phyloP scores from a whole-genome alignment of 2,888 invertebrate genomes.

The Andricus quercusramuli region DNA sequence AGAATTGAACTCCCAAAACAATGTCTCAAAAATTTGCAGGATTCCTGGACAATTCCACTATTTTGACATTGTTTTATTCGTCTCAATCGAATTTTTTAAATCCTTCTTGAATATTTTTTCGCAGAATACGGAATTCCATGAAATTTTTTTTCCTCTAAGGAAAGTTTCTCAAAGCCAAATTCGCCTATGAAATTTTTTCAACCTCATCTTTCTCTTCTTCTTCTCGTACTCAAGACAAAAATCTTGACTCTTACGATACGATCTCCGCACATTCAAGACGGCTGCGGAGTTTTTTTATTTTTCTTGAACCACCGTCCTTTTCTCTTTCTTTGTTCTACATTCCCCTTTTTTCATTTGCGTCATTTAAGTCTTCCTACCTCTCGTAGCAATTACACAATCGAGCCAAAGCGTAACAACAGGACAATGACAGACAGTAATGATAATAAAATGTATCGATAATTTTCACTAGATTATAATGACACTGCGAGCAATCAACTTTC shows the following conservation, averaged over 20 bases:
- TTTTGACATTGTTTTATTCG: no score
- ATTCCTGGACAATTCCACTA: no score
- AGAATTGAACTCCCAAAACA: no score
- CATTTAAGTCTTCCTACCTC: slow-evolving; percentile 9
- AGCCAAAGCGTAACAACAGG: slow-evolving; percentile 44
- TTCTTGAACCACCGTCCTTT: background rate
- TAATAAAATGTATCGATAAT: background rate
- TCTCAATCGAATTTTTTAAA: no score
- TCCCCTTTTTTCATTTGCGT: slow-evolving; percentile 44
- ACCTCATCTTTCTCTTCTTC: background rate
- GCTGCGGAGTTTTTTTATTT: slow-evolving; percentile 25
- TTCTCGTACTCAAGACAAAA: background rate
- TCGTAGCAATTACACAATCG: slow-evolving; percentile 11
- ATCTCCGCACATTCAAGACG: slow-evolving; percentile 41
- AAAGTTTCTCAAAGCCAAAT: background rate
- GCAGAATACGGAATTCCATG: no score
- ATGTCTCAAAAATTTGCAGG: no score
- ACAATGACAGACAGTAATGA: background rate
- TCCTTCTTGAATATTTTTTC: no score
- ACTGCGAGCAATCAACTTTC: slow-evolving; percentile 8
- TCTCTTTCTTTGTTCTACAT: slow-evolving; percentile 32
- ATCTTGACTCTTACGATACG: background rate
- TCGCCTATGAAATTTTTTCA: background rate
- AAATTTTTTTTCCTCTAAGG: background rate
- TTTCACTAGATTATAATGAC: slow-evolving; percentile 23